Conservation (phyloP, 2,113 vertebrate species). For the Nothocercus nigrocapillus region DNA sequence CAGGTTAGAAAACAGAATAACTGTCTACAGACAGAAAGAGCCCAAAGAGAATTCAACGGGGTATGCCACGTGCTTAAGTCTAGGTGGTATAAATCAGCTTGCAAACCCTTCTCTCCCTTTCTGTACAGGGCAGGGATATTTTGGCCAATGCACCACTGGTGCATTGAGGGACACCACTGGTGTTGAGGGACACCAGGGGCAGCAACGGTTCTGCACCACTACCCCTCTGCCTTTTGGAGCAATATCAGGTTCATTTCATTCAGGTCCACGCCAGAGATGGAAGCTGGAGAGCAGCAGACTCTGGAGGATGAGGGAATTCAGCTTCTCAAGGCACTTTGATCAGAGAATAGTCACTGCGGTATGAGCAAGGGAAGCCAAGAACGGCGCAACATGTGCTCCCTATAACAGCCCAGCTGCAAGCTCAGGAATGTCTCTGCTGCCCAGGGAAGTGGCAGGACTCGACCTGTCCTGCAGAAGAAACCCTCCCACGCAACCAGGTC, state of each 20-base stretch:
- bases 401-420: neutral
- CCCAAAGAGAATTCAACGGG: conserved; percentile 14
- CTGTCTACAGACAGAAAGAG: neutral
- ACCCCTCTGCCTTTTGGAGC: accelerated
- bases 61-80: neutral
- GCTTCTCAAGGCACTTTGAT: neutral
- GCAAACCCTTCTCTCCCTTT: neutral
- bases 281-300: neutral
- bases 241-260: neutral
- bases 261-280: neutral
- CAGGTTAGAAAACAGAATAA: neutral
- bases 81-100: neutral
- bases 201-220: neutral
- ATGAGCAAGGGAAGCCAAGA: neutral
- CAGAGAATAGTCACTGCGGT: neutral
- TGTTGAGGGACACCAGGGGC: neutral
- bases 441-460: neutral
- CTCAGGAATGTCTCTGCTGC: neutral
- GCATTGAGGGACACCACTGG: neutral
- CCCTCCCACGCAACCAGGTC: too few species aligned
- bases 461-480: neutral
- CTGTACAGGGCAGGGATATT: neutral
- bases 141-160: neutral
- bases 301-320: neutral
- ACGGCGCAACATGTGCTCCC: too few species aligned